Base-by-base conservation (phyloP, 2,113 vertebrate genomes). In the Candoia aspera region DNA sequence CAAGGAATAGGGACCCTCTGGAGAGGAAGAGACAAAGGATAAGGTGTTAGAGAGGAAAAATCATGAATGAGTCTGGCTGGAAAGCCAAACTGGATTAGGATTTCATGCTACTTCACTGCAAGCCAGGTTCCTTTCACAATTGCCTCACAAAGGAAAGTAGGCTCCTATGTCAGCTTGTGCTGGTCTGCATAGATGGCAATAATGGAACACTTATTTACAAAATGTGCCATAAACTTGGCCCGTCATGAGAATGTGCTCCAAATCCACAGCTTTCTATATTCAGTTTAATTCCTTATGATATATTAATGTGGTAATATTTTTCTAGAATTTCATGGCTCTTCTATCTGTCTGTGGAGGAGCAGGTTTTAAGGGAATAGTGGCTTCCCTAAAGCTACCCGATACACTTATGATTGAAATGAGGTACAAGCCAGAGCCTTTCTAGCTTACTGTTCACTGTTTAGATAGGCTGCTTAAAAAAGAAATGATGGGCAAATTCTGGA, bases 11-110 rank as follows among this genome's bases (percentile, higher is more conserved):
- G 95, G 93, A 96, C 93, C 86, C 93, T 91, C 88, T 26, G 54
- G 95, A 92, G 92, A 2, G n/a, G 95, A 91, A 91, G 95, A 97
- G 92, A 97, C 92, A 96, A 96, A 97, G 97, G 96, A 97, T 97
- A 95, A 96, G 95, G 97, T 95, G 33, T 68, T 90, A 94, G 58
- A 87, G 73, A 89, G 94, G 91, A 92, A 95, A 90, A 94, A 93
- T 93, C 94, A 92, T 94, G 93, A 92, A 83, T 84, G 88, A 93
- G 93, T 89, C 92, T 91, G 94, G 94, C 92, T 92, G 94, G 46
- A 91, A 64, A 68, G 0, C 5, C 49, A 79, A 79, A 92, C 87
- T 64, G 90, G 89, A 86, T 88, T 89, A 92, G 68, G 84, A 94
- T 96, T 96, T 89, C 46, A 60, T 49, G 10, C 95, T 94, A 95